These are phyloP conservation scores for Carpatolechia fugitivella DNA, from an alignment of 2,888 invertebrate species.

Conservation along the genomic window DNA sequence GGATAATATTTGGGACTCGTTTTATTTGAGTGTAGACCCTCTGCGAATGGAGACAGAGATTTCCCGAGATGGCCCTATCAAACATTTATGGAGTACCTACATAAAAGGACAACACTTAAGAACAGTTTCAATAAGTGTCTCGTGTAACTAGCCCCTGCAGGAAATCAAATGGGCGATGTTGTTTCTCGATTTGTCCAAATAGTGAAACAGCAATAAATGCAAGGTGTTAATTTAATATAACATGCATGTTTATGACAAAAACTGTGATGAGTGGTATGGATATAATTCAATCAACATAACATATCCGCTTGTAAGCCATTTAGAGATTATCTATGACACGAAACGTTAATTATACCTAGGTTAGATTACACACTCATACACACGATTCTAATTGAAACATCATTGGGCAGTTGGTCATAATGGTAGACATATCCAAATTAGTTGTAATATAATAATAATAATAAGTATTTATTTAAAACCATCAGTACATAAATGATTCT, in stretches of 20 bases:
- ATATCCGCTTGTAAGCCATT: not conserved
- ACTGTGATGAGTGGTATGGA: too few relatives aligned
- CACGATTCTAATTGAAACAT: not conserved
- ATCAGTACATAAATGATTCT: too few relatives aligned
- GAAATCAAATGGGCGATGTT: conserved; percentile 19
- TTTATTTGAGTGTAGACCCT: conserved; percentile 79
- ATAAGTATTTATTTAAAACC: too few relatives aligned
- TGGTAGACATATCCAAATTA: too few relatives aligned
- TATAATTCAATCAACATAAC: too few relatives aligned
- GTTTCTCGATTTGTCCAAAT: not conserved
- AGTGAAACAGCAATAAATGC: not conserved
- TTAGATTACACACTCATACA: not conserved
- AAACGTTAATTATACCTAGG: not conserved
- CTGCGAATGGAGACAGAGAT: conserved; percentile 76
- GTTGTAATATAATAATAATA: too few relatives aligned
- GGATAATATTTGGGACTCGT: conserved; percentile 79
- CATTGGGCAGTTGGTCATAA: too few relatives aligned
- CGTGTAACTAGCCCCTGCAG: conserved; percentile 50
- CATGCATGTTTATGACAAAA: too few relatives aligned
- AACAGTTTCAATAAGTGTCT: conserved; percentile 76
- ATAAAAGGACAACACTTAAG: conserved; percentile 78
- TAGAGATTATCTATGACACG: not conserved
- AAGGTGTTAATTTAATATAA: too few relatives aligned
- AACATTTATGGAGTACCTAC: conserved; percentile 78
- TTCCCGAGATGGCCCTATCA: conserved; percentile 78